These are phyloP conservation scores for Trachythela sp. DNA, from an alignment of 64 coral and sea anemone genomes.

Conservation along the genomic window DNA sequence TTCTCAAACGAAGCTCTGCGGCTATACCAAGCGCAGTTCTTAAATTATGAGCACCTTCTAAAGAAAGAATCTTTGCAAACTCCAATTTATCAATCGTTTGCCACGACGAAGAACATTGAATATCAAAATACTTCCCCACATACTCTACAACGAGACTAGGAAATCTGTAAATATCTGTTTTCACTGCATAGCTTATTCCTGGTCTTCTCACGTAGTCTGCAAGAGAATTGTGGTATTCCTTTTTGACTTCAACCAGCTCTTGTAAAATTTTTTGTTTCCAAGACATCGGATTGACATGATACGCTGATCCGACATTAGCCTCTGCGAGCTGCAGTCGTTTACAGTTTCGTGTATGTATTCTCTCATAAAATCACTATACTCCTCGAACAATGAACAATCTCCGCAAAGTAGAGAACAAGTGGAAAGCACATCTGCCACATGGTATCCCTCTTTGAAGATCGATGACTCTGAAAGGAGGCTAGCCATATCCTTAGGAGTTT, in stretches of 20 bases:
- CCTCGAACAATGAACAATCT: not conserved
- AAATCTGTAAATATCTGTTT: not conserved
- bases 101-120: not conserved
- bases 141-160: not conserved
- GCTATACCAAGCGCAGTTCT: not conserved
- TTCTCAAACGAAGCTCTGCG: not conserved
- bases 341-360: not conserved
- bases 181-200: not conserved
- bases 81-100: not conserved
- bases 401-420: not conserved
- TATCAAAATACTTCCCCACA: not conserved
- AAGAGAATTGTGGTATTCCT: not conserved
- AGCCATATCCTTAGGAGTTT: not conserved
- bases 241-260: not conserved
- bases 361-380: not conserved
- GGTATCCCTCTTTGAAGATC: not conserved
- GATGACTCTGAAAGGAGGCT: not conserved
- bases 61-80: not conserved
- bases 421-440: not conserved
- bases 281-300: not conserved
- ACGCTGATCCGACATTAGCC: not conserved
- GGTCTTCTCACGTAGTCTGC: not conserved
- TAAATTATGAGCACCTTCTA: not conserved
- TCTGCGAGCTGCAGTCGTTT: not conserved
- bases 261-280: not conserved